Base-by-base conservation (phyloP, 2,113 vertebrate species). In the Orientallactaga bullata region DNA sequence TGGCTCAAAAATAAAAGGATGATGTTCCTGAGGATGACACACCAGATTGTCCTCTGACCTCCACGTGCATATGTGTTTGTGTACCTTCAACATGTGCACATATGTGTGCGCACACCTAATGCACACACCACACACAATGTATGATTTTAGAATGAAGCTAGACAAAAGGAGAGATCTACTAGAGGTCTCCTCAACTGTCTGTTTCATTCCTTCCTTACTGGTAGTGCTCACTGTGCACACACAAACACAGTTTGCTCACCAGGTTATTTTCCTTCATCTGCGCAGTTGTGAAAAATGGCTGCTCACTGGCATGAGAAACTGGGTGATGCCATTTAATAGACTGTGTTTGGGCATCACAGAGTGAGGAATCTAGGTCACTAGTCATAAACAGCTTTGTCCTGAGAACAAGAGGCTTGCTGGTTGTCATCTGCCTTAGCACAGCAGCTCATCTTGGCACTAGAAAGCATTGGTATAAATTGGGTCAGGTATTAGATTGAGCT, bases 281-380 rank as follows among this genome's bases (percentile, higher is more conserved):
- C 39, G 51, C 63, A 37, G 15, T 15, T 0, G 10, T 78, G 66
- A 58, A 90, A 85, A 24, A 72, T 55, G 66, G 55, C 72, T 91
- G 72, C 37, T 77, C 66, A 0, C 42, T 76, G 91, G 96, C 91
- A 66, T 1, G 24, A 74, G 91, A 89, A 95, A 39, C 66, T 58
- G 60, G 89, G 58, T 61, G 60, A 79, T 7, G 35, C 66, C 37
- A 0, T 77, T 81, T 96, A 66, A 58, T 37, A 94, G 96, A 76
- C 37, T 80, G 72, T 23, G 21, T 93, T 91, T 82, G 84, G 58
- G 55, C 95, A 85, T 58, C 78, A 90, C 61, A 0, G 37, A 88
- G 88, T 96, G 65, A 95, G 90, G 85, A 84, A 94, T 95, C 66
- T 95, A 69, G 93, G 82, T 97, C 94, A 92, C 94, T 47, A 32